These are phyloP conservation scores for Drosophila pallidifrons DNA, from an alignment of 1,140 invertebrate genomes.

Conservation along the genomic window DNA sequence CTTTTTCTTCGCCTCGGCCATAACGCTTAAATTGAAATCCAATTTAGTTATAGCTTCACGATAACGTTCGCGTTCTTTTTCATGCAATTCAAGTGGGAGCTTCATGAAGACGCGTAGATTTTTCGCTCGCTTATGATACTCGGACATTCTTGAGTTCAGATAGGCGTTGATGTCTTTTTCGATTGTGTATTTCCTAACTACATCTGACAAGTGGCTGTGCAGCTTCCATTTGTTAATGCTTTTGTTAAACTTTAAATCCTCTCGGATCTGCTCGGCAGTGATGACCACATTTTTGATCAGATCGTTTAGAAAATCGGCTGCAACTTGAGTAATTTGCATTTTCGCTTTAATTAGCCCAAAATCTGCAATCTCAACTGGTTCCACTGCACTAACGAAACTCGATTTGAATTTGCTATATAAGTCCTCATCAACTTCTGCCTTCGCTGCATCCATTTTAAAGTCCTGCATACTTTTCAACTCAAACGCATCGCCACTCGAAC, in stretches of 20 bases:
- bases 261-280: background rate
- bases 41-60: background rate
- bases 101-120: constrained; percentile 2
- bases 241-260: background rate
- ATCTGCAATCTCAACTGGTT: too few relatives aligned
- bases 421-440: too few relatives aligned
- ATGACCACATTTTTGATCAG: background rate
- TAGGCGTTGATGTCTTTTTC: constrained; percentile 22
- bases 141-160: constrained; percentile 34
- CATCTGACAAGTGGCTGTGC: background rate
- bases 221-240: background rate
- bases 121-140: constrained; percentile 47
- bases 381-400: too few relatives aligned
- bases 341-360: too few relatives aligned
- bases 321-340: background rate
- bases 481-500: background rate
- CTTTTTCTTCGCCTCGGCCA: constrained; percentile 13
- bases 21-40: background rate
- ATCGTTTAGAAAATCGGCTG: background rate
- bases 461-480: too few relatives aligned
- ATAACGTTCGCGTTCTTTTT: background rate
- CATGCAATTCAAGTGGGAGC: accelerated
- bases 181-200: background rate
- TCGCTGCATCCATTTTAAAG: too few relatives aligned
- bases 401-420: too few relatives aligned